phyloP scores from a whole-genome alignment of 2,888 invertebrate genomes.

The Strigamia maritima region DNA sequence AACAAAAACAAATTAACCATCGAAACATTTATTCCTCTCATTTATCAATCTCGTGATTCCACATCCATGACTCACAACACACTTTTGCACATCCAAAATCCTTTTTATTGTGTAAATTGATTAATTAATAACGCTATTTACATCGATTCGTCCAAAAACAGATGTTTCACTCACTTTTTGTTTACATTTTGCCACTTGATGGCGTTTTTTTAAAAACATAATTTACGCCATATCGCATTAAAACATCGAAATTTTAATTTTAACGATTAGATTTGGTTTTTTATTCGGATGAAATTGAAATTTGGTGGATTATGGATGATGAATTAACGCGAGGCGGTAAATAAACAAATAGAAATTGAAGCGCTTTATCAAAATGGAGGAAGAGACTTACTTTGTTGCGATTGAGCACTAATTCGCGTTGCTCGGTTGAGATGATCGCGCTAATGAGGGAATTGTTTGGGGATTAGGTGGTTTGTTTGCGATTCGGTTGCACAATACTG shows the following conservation, averaged over 20 bases:
- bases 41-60: neutral
- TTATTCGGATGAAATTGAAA: too few species aligned
- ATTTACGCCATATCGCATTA: too few species aligned
- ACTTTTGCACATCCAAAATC: neutral
- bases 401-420: neutral
- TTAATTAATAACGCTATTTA: neutral
- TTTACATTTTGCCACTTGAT: neutral
- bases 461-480: neutral
- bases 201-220: too few species aligned
- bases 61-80: neutral
- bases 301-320: too few species aligned
- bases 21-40: neutral
- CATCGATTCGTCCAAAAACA: neutral
- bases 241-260: too few species aligned
- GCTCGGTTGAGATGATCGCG: neutral
- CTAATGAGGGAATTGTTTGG: neutral
- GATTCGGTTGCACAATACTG: neutral
- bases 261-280: too few species aligned
- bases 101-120: neutral
- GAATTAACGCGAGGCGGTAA: too few species aligned
- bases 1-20: neutral
- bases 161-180: neutral
- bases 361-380: neutral
- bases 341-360: neutral
- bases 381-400: neutral